Evolutionary conservation across 2,797 vertebrate species (phyloP).

Genomic region (Phoxinus dragarum): DNA sequence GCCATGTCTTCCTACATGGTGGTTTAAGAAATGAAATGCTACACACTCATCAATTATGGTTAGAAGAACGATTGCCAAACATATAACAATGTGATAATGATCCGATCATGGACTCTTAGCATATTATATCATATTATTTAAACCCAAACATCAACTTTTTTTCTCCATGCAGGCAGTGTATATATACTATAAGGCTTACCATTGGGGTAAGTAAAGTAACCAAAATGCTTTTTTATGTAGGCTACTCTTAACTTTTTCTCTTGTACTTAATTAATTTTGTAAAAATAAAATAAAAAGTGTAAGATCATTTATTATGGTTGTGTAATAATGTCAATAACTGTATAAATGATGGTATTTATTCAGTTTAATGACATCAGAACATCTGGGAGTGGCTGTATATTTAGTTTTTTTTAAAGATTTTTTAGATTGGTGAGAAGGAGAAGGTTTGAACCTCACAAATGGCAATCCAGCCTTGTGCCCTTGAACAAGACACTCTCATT

Average conservation of each 20-base stretch:
- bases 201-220: background rate
- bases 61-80: too few relatives aligned
- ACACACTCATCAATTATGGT: too few relatives aligned
- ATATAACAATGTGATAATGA: too few relatives aligned
- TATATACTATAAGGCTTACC: too few relatives aligned
- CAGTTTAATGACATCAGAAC: background rate
- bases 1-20: too few relatives aligned
- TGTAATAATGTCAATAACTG: background rate
- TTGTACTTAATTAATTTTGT: background rate
- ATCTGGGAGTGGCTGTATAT: too few relatives aligned
- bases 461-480: background rate
- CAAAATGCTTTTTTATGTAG: background rate
- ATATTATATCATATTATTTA: too few relatives aligned
- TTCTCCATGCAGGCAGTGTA: too few relatives aligned
- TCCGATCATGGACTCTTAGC: too few relatives aligned
- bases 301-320: background rate
- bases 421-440: background rate
- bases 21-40: too few relatives aligned
- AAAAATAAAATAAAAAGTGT: background rate
- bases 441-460: background rate
- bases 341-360: background rate
- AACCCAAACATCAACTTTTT: too few relatives aligned
- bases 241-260: too few relatives aligned
- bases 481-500: slow-evolving; percentile 4
- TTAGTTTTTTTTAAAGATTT: background rate